Evolutionary conservation across 1,140 invertebrate species (phyloP), one percentile per base, ranked within the genome.

Genomic region (Acromyrmex echinatior): DNA sequence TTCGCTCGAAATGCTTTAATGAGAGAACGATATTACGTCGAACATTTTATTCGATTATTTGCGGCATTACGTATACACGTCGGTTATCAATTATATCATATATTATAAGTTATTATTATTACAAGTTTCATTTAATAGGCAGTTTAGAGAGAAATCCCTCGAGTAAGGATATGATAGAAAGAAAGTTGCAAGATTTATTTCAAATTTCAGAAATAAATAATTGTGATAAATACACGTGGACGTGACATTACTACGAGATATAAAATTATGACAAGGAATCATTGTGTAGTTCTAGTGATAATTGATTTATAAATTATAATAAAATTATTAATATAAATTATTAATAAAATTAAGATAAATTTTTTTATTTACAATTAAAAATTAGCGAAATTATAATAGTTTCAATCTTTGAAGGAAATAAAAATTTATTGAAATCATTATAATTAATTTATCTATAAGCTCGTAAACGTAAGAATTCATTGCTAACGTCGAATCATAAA

Each of bases 31-130:
- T 71, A 35, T 65, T 45, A 31, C 14, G 49, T 60, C 28, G 39
- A 53, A 49, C 16, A 63, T 86, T 86, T 86, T 86, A 35, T 35
- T n/a, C 66, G 49, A 71, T 73, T 81, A 81, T 73, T 81, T 60
- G 53, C 45, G 31, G 10, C 53, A 35, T 49, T 71, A 66, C 35
- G 39, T 35, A 21, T 25, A 49, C 79, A 18, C 28, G 65, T 51
- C 60, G 18, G 53, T 58, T 73, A 73, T 82, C 79, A 82, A 73
- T 82, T 74, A 60, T 18, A 35, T 60, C 56, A 21, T 31, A 39
- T 25, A 45, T 28, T 31, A n/a, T 60, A 31, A 74, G 39, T 74
- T 82, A 74, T 49, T 60, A 49, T 49, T 60, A 60, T 60, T 71
- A 28, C 39, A 60, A 45, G 39, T 39, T 62, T 60, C 35, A 74